Evolutionary conservation across 2,797 vertebrate genomes (phyloP).

Genomic region (Clangula hyemalis): DNA sequence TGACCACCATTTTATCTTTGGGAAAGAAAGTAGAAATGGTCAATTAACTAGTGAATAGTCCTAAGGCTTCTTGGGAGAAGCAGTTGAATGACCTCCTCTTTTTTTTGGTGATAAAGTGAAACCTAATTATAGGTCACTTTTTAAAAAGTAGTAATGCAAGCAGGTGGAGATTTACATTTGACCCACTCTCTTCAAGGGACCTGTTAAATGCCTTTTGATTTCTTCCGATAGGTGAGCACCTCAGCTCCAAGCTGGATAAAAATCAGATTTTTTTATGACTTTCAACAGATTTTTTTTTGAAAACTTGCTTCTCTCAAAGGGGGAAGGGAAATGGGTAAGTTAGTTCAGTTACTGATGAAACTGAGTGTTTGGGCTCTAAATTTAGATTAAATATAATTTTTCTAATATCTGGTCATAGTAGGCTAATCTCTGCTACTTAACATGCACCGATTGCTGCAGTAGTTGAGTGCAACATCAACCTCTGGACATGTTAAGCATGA

Average conservation of each 20-base stretch:
- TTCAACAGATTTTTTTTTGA: neutral
- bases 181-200: neutral
- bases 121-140: neutral
- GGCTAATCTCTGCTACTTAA: neutral
- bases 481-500: neutral
- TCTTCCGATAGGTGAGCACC: neutral
- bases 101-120: neutral
- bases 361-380: neutral
- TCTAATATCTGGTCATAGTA: neutral
- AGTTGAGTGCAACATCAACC: neutral
- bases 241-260: neutral
- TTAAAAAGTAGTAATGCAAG: neutral
- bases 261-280: no score
- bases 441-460: neutral
- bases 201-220: neutral
- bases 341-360: neutral
- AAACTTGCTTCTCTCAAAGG: neutral
- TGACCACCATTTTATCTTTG: neutral
- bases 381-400: neutral
- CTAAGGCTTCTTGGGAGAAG: neutral
- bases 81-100: neutral
- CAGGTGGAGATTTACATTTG: neutral
- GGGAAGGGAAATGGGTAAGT: neutral
- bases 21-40: neutral
- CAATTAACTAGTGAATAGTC: neutral